Percentiles rank a stretch among this genome's conserved stretches.
phyloP scores from a whole-genome alignment of 2,888 invertebrate species.

The Rosalia funebris region DNA sequence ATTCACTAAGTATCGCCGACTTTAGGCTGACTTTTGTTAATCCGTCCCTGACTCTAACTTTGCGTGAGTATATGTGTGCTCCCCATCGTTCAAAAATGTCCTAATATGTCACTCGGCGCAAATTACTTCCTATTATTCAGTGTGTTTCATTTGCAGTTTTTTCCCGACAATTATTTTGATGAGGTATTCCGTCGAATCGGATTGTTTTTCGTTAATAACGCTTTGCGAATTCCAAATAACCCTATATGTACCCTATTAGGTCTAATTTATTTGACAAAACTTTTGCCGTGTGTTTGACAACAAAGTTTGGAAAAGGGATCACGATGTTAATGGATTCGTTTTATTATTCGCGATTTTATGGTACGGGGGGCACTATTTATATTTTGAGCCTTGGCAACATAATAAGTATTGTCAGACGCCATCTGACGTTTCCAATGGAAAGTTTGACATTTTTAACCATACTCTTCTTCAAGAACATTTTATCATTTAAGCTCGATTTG shows the following conservation, averaged over 20 bases:
- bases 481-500: no score
- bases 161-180: constrained; percentile 57
- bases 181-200: constrained; percentile 47
- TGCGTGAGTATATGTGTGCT: background rate
- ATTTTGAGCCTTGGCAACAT: no score
- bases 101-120: constrained; percentile 52
- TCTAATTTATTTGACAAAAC: constrained; percentile 6
- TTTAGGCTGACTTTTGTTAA: no score
- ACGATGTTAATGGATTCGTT: background rate
- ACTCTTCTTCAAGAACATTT: no score
- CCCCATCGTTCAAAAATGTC: constrained; percentile 47
- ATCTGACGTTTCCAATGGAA: no score
- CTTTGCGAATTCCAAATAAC: constrained; percentile 5
- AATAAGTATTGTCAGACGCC: no score
- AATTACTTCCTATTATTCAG: constrained; percentile 58
- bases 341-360: background rate
- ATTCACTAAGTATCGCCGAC: no score
- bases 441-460: no score
- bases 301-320: background rate
- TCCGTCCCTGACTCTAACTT: constrained; percentile 19
- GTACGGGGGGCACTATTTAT: no score
- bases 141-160: constrained; percentile 55
- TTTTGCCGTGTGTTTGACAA: background rate
- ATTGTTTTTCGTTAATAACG: constrained; percentile 18
- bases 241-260: background rate